Conservation (phyloP, 1,140 invertebrate species). For the Meteorus sp. region DNA sequence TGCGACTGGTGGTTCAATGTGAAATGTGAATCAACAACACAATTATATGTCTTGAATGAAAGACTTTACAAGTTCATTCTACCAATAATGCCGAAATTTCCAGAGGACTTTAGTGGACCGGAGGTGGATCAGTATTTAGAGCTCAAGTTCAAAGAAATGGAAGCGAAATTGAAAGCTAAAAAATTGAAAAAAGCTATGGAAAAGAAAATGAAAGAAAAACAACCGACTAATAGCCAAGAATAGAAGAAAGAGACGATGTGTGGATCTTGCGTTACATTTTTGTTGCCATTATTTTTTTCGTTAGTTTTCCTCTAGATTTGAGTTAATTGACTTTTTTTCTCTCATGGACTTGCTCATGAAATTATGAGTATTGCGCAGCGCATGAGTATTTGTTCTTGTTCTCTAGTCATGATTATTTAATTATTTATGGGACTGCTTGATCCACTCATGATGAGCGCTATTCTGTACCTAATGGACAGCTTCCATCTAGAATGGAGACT, state of each 20-base stretch:
- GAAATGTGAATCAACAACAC: constrained; percentile 76
- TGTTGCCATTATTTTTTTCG: constrained; percentile 40
- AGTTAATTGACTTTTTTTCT: constrained; percentile 11
- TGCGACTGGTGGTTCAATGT: constrained; percentile 95
- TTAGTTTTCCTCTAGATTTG: not conserved
- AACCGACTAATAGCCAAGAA: constrained; percentile 32
- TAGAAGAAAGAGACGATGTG: constrained; percentile 12
- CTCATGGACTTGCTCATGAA: no score
- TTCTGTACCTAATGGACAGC: constrained; percentile 19
- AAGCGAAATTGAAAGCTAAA: constrained; percentile 68
- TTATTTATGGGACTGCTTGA: constrained; percentile 34
- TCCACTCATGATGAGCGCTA: constrained; percentile 23
- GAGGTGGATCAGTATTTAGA: constrained; percentile 82
- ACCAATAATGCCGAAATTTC: constrained; percentile 81
- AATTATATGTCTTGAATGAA: constrained; percentile 85
- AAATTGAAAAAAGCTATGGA: constrained; percentile 52
- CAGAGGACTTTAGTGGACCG: constrained; percentile 83
- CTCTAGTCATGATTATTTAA: constrained; percentile 39
- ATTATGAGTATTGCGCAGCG: no score
- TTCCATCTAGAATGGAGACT: not conserved
- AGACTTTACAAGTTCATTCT: constrained; percentile 85
- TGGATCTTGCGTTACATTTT: constrained; percentile 29
- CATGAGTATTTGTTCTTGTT: constrained; percentile 33
- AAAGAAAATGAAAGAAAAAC: constrained; percentile 43
- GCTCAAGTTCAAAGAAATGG: constrained; percentile 81